These are phyloP conservation scores for Heterodera schachtii DNA, from an alignment of 1,140 invertebrate genomes.

Conservation along the genomic window DNA sequence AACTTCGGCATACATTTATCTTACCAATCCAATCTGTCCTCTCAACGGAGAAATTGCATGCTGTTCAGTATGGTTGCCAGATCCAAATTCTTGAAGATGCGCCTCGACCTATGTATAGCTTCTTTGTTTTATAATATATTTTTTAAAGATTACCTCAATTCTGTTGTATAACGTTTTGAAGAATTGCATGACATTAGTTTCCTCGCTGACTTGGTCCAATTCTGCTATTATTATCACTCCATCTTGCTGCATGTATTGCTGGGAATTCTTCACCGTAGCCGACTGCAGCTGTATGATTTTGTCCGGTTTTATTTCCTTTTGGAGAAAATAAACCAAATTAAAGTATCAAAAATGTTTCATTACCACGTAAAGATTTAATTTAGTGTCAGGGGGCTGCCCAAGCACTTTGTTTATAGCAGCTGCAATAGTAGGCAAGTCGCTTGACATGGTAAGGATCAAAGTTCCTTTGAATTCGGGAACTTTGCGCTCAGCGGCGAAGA, in stretches of 20 bases:
- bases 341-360: background rate
- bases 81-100: conserved; percentile 37
- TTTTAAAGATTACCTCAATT: conserved; percentile 32
- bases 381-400: conserved; percentile 41
- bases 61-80: conserved; percentile 4
- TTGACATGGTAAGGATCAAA: conserved; percentile 35
- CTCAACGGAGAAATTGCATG: conserved; percentile 31
- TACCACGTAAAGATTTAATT: conserved; percentile 50
- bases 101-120: conserved; percentile 32
- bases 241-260: conserved; percentile 41
- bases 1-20: background rate
- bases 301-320: conserved; percentile 33
- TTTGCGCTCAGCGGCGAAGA: conserved; percentile 45
- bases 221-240: conserved; percentile 27
- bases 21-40: conserved; percentile 47
- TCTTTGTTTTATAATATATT: background rate
- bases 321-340: too few species aligned
- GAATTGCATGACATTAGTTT: conserved; percentile 46
- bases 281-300: conserved; percentile 19
- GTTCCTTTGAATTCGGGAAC: conserved; percentile 44
- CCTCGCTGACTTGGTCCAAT: conserved; percentile 10
- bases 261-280: conserved; percentile 14
- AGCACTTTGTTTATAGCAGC: conserved; percentile 34
- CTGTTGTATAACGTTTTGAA: conserved; percentile 40
- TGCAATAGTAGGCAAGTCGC: conserved; percentile 26